Evolutionary conservation across 1,140 invertebrate species (phyloP).

Genomic region (Drosophila parvula): DNA sequence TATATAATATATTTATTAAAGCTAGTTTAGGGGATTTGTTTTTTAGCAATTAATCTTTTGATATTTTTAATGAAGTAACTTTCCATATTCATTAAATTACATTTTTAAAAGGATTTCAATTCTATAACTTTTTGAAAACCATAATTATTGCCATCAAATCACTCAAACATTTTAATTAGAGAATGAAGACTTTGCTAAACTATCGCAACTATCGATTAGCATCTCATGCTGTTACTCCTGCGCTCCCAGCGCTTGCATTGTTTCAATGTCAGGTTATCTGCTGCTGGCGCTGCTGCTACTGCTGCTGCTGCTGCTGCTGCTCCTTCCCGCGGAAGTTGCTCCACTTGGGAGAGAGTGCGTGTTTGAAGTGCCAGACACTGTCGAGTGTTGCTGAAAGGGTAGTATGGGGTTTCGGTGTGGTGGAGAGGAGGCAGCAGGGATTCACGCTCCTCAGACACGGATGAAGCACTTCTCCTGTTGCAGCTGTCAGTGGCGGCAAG

Average conservation of each 20-base stretch:
- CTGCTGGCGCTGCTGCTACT: neutral
- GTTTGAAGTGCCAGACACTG: conserved; percentile 58
- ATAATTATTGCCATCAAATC: no score
- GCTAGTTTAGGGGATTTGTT: no score
- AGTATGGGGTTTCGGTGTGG: neutral
- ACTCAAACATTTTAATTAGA: no score
- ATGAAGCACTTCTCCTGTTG: conserved; percentile 49
- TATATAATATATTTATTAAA: no score
- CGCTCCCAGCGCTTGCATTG: conserved; percentile 45
- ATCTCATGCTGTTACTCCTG: neutral
- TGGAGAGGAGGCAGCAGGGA: neutral
- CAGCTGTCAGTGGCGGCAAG: conserved; percentile 59
- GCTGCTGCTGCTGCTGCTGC: neutral
- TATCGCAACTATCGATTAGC: neutral
- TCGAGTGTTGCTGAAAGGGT: conserved; percentile 36
- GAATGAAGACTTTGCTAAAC: neutral
- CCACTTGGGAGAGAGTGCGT: conserved; percentile 39
- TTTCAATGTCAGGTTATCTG: conserved; percentile 75
- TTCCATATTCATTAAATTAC: no score
- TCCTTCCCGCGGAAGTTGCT: conserved; percentile 24
- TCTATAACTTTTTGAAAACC: no score
- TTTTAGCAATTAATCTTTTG: no score
- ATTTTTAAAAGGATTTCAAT: no score
- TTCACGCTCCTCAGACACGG: conserved; percentile 56
- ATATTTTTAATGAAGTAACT: no score